These are phyloP conservation scores for Baccha elongata DNA, from an alignment of 2,888 invertebrate species.

Conservation along the genomic window DNA sequence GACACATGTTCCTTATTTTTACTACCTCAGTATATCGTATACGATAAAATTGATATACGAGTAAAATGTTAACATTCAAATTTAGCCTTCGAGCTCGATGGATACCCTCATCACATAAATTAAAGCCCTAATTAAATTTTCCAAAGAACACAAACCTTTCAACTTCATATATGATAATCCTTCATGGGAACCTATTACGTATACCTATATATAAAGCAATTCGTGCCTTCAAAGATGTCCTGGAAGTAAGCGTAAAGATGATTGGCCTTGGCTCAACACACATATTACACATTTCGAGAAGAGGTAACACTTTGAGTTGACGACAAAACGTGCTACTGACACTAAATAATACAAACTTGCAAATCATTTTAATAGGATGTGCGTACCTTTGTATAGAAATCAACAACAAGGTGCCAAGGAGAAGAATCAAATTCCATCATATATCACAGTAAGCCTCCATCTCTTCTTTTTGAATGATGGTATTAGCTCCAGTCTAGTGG, in stretches of 20 bases:
- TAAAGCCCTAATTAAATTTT: conserved; percentile 42
- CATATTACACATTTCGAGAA: conserved; percentile 10
- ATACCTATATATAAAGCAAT: not conserved
- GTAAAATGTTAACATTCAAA: not conserved
- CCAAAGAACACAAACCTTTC: conserved; percentile 44
- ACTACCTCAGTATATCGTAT: not conserved
- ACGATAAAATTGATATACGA: not conserved
- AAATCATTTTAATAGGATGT: conserved; percentile 51
- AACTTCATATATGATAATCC: conserved; percentile 25
- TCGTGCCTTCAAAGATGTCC: conserved; percentile 8
- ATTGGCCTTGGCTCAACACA: conserved; percentile 23
- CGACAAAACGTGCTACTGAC: conserved; percentile 37
- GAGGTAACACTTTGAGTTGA: conserved; percentile 7
- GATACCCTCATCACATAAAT: conserved; percentile 43
- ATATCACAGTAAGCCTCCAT: not conserved
- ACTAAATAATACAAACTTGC: conserved; percentile 45
- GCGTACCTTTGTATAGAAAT: conserved; percentile 40
- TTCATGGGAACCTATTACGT: not conserved
- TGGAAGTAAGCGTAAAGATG: conserved; percentile 3
- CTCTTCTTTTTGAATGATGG: not conserved
- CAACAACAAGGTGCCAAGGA: conserved; percentile 12
- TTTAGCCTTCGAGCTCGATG: not conserved
- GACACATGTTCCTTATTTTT: conserved; percentile 11
- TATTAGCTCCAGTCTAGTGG: conserved; percentile 9
- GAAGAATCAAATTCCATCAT: not conserved